Percentiles rank a stretch among this genome's conserved stretches.
Conservation (phyloP, 2,113 vertebrate genomes). For the Excalfactoria chinensis region DNA sequence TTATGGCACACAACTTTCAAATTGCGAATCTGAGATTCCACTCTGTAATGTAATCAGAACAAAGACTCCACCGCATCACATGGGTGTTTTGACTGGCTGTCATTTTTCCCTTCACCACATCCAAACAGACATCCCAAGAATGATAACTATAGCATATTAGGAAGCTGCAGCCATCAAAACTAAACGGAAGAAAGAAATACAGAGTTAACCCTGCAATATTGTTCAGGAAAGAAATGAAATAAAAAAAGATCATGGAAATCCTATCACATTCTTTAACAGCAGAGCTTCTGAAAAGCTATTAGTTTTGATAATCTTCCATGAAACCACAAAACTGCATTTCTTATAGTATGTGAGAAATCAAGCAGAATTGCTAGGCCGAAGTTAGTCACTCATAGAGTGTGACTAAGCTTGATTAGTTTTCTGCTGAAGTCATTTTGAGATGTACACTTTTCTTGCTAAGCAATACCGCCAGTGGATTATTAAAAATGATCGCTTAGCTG, state of each 20-base stretch:
- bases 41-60: neutral
- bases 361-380: neutral
- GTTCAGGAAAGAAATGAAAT: neutral
- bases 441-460: neutral
- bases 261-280: neutral
- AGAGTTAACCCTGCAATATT: neutral
- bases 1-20: neutral
- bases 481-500: neutral
- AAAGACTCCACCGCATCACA: neutral
- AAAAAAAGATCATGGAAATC: neutral
- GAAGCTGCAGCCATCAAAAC: neutral
- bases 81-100: neutral
- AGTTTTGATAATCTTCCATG: slow-evolving; percentile 20
- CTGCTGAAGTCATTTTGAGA: neutral
- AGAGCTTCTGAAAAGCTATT: slow-evolving; percentile 22
- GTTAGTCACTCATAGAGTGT: neutral
- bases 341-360: neutral
- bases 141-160: neutral
- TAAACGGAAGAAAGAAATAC: neutral
- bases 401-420: slow-evolving; percentile 46
- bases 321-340: neutral
- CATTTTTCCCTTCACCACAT: neutral
- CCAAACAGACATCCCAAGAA: neutral
- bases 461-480: neutral
- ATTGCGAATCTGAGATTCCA: neutral